Base-by-base conservation (phyloP, 92 coral and sea anemone genomes). In the Umimayanthus kanabou region DNA sequence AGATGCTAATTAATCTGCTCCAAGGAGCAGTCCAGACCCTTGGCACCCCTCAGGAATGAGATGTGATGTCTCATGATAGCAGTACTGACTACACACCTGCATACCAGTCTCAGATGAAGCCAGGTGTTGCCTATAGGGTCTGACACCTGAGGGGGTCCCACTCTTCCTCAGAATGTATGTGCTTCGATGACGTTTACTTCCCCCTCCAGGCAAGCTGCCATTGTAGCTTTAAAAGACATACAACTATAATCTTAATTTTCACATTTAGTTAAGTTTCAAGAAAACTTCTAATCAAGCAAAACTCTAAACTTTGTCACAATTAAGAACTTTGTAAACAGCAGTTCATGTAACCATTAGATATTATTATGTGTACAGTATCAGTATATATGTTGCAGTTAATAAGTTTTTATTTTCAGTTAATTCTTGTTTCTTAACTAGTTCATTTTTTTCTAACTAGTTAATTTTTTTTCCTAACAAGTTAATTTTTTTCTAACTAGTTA, bases 51-150 rank as follows among this genome's bases (percentile, higher is more conserved):
- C 77, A 47, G 78, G 64, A 15, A 83, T 83, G 87, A 83, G 87
- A 67, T 67, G 67, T 49, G 87, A 83, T 69, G 64, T 83, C 87
- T 83, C 87, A 83, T 50, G 25, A 29, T 7, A 4, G 43, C 43
- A 2, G 53, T 47, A 53, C 70, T 55, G 23, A 71, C 26, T 55
- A 89, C 94, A 89, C 92, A 92, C 98, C 96, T 95, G 93, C 91
- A 89, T 93, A 33, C 98, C 98, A 57, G 93, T 90, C 66, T 92
- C 89, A 29, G 98, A 95, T 9, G 94, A 91, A 85, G 98, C 98
- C 89, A 92, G 88, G 90, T 95, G 96, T 81, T 93, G 92, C 79
- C 92, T 91, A 87, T 67, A 95, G 89, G 98, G 98, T 87, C 89
- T 94, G 83, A 95, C 98, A 75, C 98, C 98, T 65, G 98, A 91